Evolutionary conservation across 1,140 invertebrate genomes (phyloP), one percentile per base, ranked within the genome.

Genomic region (Marisa cornuarietis): DNA sequence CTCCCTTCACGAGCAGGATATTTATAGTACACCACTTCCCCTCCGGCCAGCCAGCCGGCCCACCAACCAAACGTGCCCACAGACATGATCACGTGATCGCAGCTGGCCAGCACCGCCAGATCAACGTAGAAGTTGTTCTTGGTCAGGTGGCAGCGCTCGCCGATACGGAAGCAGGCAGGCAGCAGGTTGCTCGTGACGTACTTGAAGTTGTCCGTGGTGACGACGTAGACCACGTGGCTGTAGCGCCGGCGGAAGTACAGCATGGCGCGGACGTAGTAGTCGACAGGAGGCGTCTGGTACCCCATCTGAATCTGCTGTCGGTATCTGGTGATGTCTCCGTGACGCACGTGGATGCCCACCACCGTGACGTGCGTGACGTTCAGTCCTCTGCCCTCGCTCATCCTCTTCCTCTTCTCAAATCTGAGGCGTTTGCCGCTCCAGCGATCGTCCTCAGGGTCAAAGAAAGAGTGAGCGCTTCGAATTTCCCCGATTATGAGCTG

Each of bases 61-160:
- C 87, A 89, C 88, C 88, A 89, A 18, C 88, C 84, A 81, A 84
- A 88, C 10, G 85, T 81, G 6, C 88, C 88, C 5, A 87, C 85
- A 4, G 84, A 85, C 61, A 87, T 83, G 24, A 89, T 87, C 10
- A 82, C 76, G 79, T 89, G 86, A 74, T 89, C 82, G 79, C 87
- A 87, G 8, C 78, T 51, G 7, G 79, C 68, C 22, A 88, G 71
- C 54, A 85, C 66, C 31, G 83, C 83, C 76, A 89, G 79, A 68
- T 89, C 87, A 83, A 81, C 61, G 89, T 80, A 79, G 13, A 68
- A 20, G 7, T 74, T 42, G 69, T 79, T 77, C 8, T 20, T 10
- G 5, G 24, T 51, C 22, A 63, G 20, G 58, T 75, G n/a, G 24
- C 58, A 24, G 58, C 73, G 54, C 69, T 6, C 69, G 69, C 20